Conservation (phyloP, 2,888 invertebrate species). For the Pomacea canaliculata region DNA sequence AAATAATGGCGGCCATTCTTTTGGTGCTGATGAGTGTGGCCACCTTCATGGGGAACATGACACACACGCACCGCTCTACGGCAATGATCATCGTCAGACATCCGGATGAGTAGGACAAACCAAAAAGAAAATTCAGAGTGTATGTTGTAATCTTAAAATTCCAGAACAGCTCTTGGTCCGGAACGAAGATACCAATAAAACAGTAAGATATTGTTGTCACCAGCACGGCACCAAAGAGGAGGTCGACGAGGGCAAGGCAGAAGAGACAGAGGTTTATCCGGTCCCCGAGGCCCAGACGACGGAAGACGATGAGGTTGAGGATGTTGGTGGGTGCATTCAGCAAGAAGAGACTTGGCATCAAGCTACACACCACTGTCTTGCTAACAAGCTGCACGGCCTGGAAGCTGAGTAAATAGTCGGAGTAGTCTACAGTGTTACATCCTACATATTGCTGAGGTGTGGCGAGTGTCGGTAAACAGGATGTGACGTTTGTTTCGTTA, state of each 20-base stretch:
- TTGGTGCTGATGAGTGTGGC: not conserved
- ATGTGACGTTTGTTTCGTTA: no score
- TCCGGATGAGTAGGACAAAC: not conserved
- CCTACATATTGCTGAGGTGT: no score
- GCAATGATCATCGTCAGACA: not conserved
- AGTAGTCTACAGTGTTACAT: no score
- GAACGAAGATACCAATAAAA: conserved; percentile 29
- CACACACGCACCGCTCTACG: not conserved
- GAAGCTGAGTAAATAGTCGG: no score
- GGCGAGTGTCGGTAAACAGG: no score
- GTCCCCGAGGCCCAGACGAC: not conserved
- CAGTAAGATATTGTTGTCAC: not conserved
- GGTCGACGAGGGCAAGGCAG: not conserved
- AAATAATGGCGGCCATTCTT: not conserved
- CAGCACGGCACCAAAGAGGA: not conserved
- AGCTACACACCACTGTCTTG: no score
- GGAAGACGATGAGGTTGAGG: not conserved
- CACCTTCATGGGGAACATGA: not conserved
- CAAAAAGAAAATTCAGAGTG: not conserved
- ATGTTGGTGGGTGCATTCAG: not conserved
- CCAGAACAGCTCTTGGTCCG: not conserved
- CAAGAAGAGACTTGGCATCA: not conserved
- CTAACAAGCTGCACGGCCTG: no score
- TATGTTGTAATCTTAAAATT: not conserved
- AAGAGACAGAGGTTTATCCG: not conserved